Base-by-base conservation (phyloP, 2,113 vertebrate genomes). In the Nansenia antarctica region DNA sequence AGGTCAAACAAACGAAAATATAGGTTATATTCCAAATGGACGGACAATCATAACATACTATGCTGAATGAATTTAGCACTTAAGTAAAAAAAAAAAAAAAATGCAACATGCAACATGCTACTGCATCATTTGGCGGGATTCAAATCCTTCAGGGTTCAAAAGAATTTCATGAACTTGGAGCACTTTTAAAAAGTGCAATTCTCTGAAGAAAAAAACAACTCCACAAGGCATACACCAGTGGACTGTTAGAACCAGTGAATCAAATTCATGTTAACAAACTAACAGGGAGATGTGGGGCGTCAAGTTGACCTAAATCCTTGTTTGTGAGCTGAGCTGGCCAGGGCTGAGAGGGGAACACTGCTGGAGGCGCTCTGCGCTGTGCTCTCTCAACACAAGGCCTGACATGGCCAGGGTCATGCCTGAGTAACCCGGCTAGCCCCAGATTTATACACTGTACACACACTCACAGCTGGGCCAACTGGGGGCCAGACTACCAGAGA, bases 361-460 rank as follows among this genome's bases (percentile, higher is more conserved):
- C 85, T 89, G 86, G 82, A 83, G 86, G 83, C 82, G n/a, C 70
- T 74, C 76, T 73, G 67, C 72, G 60, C 42, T 62, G 54, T 42
- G 58, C 31, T 39, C 55, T 47, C 61, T 26, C 72, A 86, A 87
- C 83, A 87, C 86, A 85, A 69, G 81, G 59, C 74, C 82, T 77
- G 65, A 87, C 86, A 83, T 62, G 81, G 89, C 70, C 76, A 71
- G 80, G 85, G 88, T 89, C 89, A 90, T 77, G 89, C 79, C 85
- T 84, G 89, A 91, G 74, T 67, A 72, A 87, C 81, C 85, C 63
- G 59, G 78, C 82, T 60, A 86, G 87, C 81, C 86, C 81, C 82
- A 86, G 78, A 90, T 90, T 90, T 90, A 88, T 83, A 87, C 89
- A 87, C 78, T 82, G 77, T 79, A 86, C 85, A 88, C 82, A 86